Evolutionary conservation across 2,113 vertebrate species (phyloP), one percentile per base, ranked within the genome.

Genomic region (Lucifuga dentata): DNA sequence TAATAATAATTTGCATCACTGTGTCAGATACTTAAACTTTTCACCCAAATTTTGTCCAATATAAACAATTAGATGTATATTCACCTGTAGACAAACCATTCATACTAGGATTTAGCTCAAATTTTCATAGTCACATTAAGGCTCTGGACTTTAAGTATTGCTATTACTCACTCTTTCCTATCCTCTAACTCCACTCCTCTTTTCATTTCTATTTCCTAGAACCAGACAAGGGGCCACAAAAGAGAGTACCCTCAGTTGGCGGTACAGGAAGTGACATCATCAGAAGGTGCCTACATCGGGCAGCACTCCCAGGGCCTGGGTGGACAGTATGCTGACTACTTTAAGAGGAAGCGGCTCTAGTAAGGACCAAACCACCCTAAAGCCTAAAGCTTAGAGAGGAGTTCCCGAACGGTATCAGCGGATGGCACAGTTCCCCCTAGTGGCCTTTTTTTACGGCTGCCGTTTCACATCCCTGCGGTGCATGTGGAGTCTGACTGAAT

Each of bases 311-410:
- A 95, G 70, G 94, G 94, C 63, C 87, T 95, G 0, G 92, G 94
- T 2, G 90, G 86, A 0, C 93, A 93, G 43, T 96, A 93, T 19
- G 80, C 95, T 0, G 96, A 99, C 64, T 95, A 96, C 39, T 95
- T 97, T n/a, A 98, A 99, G 78, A 97, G 97, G 86, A 98, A 98
- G 75, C 94, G 96, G 5, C 95, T 98, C 44, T 98, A 94, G 43
- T 94, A 80, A 8, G 35, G 78, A 69, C 63, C 46, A 21, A 80
- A 81, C 69, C 68, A 71, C 57, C 68, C 23, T 59, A 55, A 75
- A 77, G 73, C 81, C 76, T 82, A 6, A 58, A 55, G 76, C 69
- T 80, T 48, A 21, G 48, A 46, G 78, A 66, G 67, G 70, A 65
- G 62, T 36, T 46, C 35, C 3, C 68, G 53, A 39, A 32, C 53